Percentiles rank a stretch among this genome's conserved stretches.
Evolutionary conservation across 2,888 invertebrate species (phyloP).

Genomic region (Osmoderma eremita): DNA sequence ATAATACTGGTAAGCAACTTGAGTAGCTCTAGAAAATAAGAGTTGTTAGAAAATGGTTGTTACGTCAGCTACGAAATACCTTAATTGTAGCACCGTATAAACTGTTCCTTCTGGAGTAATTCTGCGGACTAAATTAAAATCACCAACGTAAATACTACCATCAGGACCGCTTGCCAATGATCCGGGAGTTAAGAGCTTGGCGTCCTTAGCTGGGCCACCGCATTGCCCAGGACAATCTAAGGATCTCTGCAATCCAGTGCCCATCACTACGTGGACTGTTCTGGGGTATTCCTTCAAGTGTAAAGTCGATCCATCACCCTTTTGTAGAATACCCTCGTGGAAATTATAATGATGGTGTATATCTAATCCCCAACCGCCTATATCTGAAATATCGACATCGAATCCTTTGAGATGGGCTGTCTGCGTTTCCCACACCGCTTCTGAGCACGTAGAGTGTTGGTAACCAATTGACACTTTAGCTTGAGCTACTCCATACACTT

Average conservation of each 20-base stretch:
- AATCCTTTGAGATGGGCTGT: constrained; percentile 94
- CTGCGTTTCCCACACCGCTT: constrained; percentile 94
- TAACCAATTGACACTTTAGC: constrained; percentile 94
- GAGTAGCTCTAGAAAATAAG: constrained; percentile 79
- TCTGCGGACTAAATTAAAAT: constrained; percentile 92
- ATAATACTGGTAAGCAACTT: constrained; percentile 97
- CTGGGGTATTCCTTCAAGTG: constrained; percentile 93
- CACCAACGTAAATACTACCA: constrained; percentile 96
- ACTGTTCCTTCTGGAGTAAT: constrained; percentile 91
- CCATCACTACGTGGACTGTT: constrained; percentile 92
- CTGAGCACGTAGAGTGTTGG: constrained; percentile 87
- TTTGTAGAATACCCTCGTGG: constrained; percentile 97
- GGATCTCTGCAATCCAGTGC: constrained; percentile 87
- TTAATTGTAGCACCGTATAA: constrained; percentile 87
- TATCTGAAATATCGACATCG: constrained; percentile 95
- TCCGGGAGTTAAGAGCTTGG: constrained; percentile 90
- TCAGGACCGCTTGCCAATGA: constrained; percentile 95
- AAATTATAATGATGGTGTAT: constrained; percentile 99
- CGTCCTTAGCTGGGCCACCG: constrained; percentile 85
- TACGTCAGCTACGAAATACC: constrained; percentile 64
- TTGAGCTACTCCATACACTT: constrained; percentile 88
- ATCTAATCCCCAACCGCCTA: constrained; percentile 97
- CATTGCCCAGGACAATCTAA: constrained; percentile 89
- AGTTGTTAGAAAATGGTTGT: not conserved
- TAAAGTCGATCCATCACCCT: constrained; percentile 93